Evolutionary conservation across 2,888 invertebrate species (phyloP).

Genomic region (Cheilosia impressa): DNA sequence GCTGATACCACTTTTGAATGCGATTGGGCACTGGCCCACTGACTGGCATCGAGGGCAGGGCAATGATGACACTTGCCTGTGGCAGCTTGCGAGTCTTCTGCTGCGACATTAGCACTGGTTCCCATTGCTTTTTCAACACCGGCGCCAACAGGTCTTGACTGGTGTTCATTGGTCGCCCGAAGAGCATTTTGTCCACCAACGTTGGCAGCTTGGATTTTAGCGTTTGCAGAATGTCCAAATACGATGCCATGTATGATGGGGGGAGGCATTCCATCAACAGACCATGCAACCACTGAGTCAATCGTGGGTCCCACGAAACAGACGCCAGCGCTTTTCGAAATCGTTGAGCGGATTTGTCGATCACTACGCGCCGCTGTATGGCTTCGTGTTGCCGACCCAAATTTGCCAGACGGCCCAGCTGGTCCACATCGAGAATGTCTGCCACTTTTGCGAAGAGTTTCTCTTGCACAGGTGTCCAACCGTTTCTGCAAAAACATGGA

Average conservation of each 20-base stretch:
- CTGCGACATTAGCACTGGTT: conserved; percentile 87
- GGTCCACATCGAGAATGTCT: conserved; percentile 88
- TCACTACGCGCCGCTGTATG: conserved; percentile 87
- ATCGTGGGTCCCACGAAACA: conserved; percentile 89
- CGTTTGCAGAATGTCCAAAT: conserved; percentile 91
- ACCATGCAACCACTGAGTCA: conserved; percentile 91
- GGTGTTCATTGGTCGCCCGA: conserved; percentile 85
- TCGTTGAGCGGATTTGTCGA: conserved; percentile 88
- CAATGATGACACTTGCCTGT: conserved; percentile 87
- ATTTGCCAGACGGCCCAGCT: conserved; percentile 87
- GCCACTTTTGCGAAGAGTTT: conserved; percentile 87
- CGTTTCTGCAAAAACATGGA: conserved; percentile 80
- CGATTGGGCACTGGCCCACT: conserved; percentile 84
- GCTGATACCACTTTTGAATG: conserved; percentile 88
- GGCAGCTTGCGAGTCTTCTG: conserved; percentile 88
- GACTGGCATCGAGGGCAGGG: conserved; percentile 86
- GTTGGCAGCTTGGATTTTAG: conserved; percentile 88
- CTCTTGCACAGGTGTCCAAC: conserved; percentile 88
- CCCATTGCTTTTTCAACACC: conserved; percentile 87
- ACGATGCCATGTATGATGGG: conserved; percentile 87
- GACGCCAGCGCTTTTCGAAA: conserved; percentile 88
- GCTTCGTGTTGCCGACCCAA: conserved; percentile 87
- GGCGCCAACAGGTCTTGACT: conserved; percentile 87
- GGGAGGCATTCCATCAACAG: conserved; percentile 88
- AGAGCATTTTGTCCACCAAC: conserved; percentile 90